Evolutionary conservation across 1,140 invertebrate genomes (phyloP).

Genomic region (Drosophila paulistorum): DNA sequence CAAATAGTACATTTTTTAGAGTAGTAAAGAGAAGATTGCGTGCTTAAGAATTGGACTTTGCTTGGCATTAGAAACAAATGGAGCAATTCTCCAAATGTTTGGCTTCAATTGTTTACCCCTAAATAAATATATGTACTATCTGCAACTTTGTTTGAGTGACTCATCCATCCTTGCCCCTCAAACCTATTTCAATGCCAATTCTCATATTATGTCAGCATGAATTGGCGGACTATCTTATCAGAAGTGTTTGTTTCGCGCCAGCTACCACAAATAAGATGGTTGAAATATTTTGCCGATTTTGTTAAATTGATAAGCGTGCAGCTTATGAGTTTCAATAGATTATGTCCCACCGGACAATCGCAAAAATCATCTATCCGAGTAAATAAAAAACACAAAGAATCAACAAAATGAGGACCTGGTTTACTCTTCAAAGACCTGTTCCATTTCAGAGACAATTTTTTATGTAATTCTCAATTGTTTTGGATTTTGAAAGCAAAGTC

Average conservation of each 20-base stretch:
- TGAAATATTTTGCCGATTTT: conserved; percentile 6
- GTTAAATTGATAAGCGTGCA: conserved; percentile 2
- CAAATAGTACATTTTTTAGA: background rate
- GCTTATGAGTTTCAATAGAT: conserved; percentile 1
- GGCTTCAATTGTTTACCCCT: conserved; percentile 14
- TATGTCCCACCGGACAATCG: background rate
- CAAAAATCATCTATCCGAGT: background rate
- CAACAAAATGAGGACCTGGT: background rate
- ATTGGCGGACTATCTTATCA: conserved; percentile 20
- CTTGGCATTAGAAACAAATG: conserved; percentile 1
- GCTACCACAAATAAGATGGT: conserved; percentile 19
- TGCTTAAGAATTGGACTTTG: conserved; percentile 12
- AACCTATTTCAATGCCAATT: conserved; percentile 26
- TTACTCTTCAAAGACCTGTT: too few relatives aligned
- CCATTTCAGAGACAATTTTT: too few relatives aligned
- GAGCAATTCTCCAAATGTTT: conserved; percentile 14
- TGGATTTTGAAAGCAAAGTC: too few relatives aligned
- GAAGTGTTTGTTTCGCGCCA: background rate
- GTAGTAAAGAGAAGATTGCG: conserved; percentile 35
- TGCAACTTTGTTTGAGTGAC: conserved; percentile 4
- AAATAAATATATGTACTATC: background rate
- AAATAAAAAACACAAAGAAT: background rate
- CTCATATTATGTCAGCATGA: conserved; percentile 29
- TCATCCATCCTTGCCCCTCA: conserved; percentile 20
- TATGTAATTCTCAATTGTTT: too few relatives aligned